Evolutionary conservation across 2,113 vertebrate species (phyloP).

Genomic region (Psettodes erumei): DNA sequence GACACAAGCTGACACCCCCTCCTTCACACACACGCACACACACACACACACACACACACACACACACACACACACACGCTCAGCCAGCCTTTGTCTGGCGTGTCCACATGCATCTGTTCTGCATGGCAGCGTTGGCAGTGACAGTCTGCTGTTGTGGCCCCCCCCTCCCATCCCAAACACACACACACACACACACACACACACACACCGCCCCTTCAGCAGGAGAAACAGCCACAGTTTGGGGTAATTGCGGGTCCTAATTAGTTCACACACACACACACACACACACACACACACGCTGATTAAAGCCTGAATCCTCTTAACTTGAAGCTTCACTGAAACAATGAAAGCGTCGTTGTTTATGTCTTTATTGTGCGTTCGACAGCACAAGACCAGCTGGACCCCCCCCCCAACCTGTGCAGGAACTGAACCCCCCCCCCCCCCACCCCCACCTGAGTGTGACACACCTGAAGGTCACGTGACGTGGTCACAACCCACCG

Average conservation of each 20-base stretch:
- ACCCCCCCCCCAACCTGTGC: too few species aligned
- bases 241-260: conserved; percentile 69
- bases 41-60: conserved; percentile 11
- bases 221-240: conserved; percentile 69
- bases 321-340: conserved; percentile 41
- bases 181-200: too few species aligned
- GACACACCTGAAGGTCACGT: too few species aligned
- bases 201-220: too few species aligned
- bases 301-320: conserved; percentile 64
- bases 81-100: conserved; percentile 72
- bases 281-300: conserved; percentile 32
- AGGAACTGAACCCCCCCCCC: too few species aligned
- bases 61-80: conserved; percentile 34
- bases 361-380: too few species aligned
- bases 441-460: too few species aligned
- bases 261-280: conserved; percentile 69
- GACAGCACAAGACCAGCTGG: too few species aligned
- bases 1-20: conserved; percentile 62
- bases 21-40: neutral
- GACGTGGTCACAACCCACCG: too few species aligned
- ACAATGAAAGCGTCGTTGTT: conserved; percentile 44
- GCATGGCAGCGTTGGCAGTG: conserved; percentile 71
- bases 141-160: conserved; percentile 63
- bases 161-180: too few species aligned
- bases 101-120: conserved; percentile 80